Evolutionary conservation across 2,888 invertebrate genomes (phyloP).

Genomic region (Harpalus rufipes): DNA sequence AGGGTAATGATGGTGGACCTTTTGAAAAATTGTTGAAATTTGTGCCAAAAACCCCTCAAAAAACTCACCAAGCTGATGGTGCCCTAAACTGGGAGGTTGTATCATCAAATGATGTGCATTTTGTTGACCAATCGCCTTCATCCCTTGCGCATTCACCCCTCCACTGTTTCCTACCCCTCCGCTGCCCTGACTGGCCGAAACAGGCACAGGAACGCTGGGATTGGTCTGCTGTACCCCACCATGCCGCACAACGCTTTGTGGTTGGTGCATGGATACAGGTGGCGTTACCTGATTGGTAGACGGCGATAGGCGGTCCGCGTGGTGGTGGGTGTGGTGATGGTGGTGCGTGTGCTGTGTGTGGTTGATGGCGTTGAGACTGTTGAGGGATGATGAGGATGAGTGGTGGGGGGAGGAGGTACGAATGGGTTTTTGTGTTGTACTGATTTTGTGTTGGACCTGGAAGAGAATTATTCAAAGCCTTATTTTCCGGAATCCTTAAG

Average conservation of each 20-base stretch:
- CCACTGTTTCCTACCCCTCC: not conserved
- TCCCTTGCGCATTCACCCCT: not conserved
- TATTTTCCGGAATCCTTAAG: too few relatives aligned
- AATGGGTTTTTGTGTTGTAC: slow-evolving; percentile 74
- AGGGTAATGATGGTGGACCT: slow-evolving; percentile 78
- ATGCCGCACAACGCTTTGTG: not conserved
- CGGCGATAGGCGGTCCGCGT: slow-evolving; percentile 82
- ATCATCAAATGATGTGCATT: slow-evolving; percentile 82
- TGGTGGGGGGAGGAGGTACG: slow-evolving; percentile 74
- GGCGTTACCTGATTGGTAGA: slow-evolving; percentile 68
- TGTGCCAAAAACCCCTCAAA: too few relatives aligned
- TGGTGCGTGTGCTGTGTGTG: slow-evolving; percentile 80
- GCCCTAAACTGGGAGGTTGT: slow-evolving; percentile 83
- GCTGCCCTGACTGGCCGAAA: not conserved
- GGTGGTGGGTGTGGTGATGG: slow-evolving; percentile 82
- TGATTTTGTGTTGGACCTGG: slow-evolving; percentile 75
- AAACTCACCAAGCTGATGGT: slow-evolving; percentile 78
- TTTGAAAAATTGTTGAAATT: slow-evolving; percentile 55
- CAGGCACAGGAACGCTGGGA: too few relatives aligned
- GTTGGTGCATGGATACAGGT: slow-evolving; percentile 49
- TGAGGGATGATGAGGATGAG: slow-evolving; percentile 52
- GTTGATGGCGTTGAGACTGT: slow-evolving; percentile 64
- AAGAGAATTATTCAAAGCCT: too few relatives aligned
- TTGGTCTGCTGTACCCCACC: not conserved
- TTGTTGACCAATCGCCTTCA: slow-evolving; percentile 66